These are phyloP conservation scores for Menidia beryllina DNA, from an alignment of 2,113 vertebrate species.

Conservation along the genomic window DNA sequence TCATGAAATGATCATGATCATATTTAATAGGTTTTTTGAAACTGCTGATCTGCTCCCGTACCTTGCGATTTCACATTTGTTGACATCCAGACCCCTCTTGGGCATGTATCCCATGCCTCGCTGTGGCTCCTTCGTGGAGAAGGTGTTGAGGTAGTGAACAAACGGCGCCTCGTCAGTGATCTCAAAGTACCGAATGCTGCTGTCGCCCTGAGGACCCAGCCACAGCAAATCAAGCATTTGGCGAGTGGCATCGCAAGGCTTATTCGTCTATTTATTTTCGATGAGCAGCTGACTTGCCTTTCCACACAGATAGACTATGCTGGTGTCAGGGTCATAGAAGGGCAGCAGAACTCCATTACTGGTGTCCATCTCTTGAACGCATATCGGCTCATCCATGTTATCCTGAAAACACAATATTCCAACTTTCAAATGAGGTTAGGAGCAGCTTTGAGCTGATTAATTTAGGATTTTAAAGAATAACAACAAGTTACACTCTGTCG, in stretches of 20 bases:
- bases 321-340: conserved; percentile 96
- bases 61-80: conserved; percentile 99
- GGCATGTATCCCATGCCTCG: conserved; percentile 99
- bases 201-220: conserved; percentile 89
- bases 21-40: no score
- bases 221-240: not conserved
- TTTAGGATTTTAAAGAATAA: not conserved
- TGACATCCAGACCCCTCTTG: conserved; percentile 96
- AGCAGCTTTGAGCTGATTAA: not conserved
- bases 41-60: conserved; percentile 51
- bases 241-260: not conserved
- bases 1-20: no score
- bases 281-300: conserved; percentile 83
- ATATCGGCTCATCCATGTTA: conserved; percentile 95
- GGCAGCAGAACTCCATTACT: conserved; percentile 96
- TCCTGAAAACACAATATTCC: conserved; percentile 80
- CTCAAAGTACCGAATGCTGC: conserved; percentile 99
- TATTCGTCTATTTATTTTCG: no score
- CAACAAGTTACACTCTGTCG: not conserved
- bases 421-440: not conserved
- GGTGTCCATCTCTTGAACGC: conserved; percentile 97
- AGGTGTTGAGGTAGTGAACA: conserved; percentile 99
- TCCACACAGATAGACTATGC: conserved; percentile 94
- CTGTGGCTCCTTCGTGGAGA: conserved; percentile 98
- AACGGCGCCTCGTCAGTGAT: conserved; percentile 96